A percentile compares a stretch with the other conserved stretches of the same genome.
Conservation (phyloP, 2,888 invertebrate species). For the Mesorhabditis sp. region DNA sequence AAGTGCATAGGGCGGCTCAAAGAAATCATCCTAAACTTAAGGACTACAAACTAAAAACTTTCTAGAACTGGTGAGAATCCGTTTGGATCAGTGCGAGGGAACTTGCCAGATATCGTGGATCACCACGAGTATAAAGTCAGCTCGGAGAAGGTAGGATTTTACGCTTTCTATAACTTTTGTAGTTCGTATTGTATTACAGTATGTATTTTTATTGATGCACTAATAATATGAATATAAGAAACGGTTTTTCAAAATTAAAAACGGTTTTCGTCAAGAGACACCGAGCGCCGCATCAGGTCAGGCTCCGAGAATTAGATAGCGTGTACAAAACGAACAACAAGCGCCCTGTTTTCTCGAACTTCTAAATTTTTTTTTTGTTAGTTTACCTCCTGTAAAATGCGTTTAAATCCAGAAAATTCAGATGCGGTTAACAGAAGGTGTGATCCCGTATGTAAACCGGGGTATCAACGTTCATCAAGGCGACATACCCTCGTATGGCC, state of each 20-base stretch:
- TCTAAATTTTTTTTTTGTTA: not conserved
- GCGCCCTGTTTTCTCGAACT: too few relatives aligned
- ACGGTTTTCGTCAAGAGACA: too few relatives aligned
- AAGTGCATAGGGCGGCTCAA: too few relatives aligned
- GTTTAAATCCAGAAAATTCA: constrained; percentile 1
- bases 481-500: not conserved
- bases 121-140: constrained; percentile 39
- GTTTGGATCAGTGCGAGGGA: constrained; percentile 41
- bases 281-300: too few relatives aligned
- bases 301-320: too few relatives aligned
- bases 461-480: not conserved
- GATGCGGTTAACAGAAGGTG: constrained; percentile 7
- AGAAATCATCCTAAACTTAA: too few relatives aligned
- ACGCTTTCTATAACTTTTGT: not conserved
- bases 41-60: too few relatives aligned
- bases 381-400: not conserved
- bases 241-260: too few relatives aligned
- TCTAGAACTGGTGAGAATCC: constrained; percentile 27
- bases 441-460: constrained; percentile 10
- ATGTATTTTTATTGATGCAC: too few relatives aligned
- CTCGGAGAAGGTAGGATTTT: constrained; percentile 4
- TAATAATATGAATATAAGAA: too few relatives aligned
- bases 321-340: too few relatives aligned
- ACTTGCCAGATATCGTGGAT: constrained; percentile 44
- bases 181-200: not conserved